Evolutionary conservation across 1,140 invertebrate genomes (phyloP), one percentile per base, ranked within the genome.

Genomic region (Drosophila arizonae): DNA sequence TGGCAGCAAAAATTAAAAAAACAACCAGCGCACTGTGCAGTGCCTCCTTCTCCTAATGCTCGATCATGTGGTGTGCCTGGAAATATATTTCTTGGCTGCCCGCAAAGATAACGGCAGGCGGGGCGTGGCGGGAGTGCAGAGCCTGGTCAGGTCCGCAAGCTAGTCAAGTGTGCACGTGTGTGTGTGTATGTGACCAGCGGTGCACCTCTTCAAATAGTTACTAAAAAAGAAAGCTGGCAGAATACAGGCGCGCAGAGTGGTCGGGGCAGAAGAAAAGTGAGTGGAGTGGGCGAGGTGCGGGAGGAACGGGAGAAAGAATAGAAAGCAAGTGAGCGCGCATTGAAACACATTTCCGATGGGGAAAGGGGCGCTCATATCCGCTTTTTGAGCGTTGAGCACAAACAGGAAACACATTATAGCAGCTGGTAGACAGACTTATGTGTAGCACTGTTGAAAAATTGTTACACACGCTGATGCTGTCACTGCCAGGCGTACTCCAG

Each of bases 341-440:
- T 65, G 51, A 54, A 67, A 50, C 60, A 67, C 65, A 67, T 67
- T 67, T 67, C 65, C 65, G 65, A 50, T 67, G 43, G 63, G 55
- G 41, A 60, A 48, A 60, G 55, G 51, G 69, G 48, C 45, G 76
- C 79, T 88, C 82, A 87, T 87, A 87, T 87, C 82, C 84, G 82
- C 76, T 84, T 80, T 86, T 82, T 79, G 78, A 86, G 82, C 79
- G 82, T 78, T 80, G 77, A 79, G 76, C 84, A 87, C 79, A 87
- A 87, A 87, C 84, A 87, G 84, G 84, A 87, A 87, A 89, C 79
- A 87, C 84, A 87, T 87, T 88, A 87, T 84, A 84, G 79, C 84
- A 88, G 84, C 82, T 84, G 84, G 79, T 87, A 88, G 84, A 86
- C 77, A 87, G 84, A 88, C 84, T 87, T 87, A 84, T 87, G 84